phyloP scores from a whole-genome alignment of 1,140 invertebrate species.

The Lutraria rhynchaena region DNA sequence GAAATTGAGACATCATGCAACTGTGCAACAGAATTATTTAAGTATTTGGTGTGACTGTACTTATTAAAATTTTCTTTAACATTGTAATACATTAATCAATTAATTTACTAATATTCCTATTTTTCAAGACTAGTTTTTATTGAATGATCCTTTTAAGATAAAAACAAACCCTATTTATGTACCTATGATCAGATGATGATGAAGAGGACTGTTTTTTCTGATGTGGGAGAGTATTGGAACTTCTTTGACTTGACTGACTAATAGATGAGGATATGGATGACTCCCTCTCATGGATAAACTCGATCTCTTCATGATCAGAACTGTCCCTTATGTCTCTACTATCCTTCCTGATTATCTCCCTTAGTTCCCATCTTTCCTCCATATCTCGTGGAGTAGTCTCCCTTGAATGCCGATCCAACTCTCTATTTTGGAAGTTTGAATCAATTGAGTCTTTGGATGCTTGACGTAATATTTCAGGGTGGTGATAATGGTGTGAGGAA shows the following conservation, averaged over 20 bases:
- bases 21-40: too few relatives aligned
- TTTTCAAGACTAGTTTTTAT: too few relatives aligned
- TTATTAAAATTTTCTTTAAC: too few relatives aligned
- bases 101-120: too few relatives aligned
- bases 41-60: too few relatives aligned
- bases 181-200: conserved; percentile 56
- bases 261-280: conserved; percentile 34
- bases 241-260: conserved; percentile 59
- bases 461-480: conserved; percentile 12
- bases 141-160: neutral
- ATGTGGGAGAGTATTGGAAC: conserved; percentile 67
- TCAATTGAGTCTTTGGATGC: conserved; percentile 4
- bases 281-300: conserved; percentile 49
- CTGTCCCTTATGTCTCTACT: conserved; percentile 7
- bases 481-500: neutral
- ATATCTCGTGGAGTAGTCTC: conserved; percentile 37
- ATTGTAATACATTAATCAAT: too few relatives aligned
- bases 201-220: conserved; percentile 64
- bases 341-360: conserved; percentile 44
- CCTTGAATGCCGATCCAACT: conserved; percentile 11
- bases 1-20: too few relatives aligned
- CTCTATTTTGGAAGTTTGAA: neutral
- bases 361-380: conserved; percentile 54
- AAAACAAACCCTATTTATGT: conserved; percentile 13
- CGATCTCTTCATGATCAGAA: conserved; percentile 9